Conservation (phyloP, 2,113 vertebrate genomes). For the Zosterops hypoxanthus region DNA sequence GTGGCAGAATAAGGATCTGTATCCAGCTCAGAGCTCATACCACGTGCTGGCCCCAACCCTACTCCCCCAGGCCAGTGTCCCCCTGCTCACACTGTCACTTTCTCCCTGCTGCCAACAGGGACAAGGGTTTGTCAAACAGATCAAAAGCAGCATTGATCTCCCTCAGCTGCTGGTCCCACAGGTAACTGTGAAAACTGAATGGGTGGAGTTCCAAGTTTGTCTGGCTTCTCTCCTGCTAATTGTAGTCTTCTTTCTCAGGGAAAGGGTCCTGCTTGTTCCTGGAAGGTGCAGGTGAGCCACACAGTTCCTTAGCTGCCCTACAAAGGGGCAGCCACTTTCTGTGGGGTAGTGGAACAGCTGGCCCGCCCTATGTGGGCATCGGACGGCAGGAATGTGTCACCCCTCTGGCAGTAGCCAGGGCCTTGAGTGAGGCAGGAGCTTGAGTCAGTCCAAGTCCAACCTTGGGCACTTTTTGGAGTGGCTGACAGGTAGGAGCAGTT, state of each 20-base stretch:
- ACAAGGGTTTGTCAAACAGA: fast-evolving
- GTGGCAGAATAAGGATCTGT: background rate
- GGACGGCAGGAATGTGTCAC: background rate
- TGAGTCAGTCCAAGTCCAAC: background rate
- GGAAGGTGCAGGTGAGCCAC: background rate
- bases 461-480: background rate
- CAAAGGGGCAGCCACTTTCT: fast-evolving
- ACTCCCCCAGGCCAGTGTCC: background rate
- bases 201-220: background rate
- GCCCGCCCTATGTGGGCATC: fast-evolving
- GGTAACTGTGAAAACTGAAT: background rate
- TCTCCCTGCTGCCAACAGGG: background rate
- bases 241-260: background rate
- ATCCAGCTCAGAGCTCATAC: background rate
- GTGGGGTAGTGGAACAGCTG: background rate
- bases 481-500: background rate
- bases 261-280: background rate
- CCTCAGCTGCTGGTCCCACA: background rate
- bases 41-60: background rate
- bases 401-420: background rate
- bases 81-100: fast-evolving
- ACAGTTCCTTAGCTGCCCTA: background rate
- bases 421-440: fast-evolving
- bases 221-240: background rate
- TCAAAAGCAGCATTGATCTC: background rate